Percentiles rank a stretch among this genome's conserved stretches.
Evolutionary conservation across 2,888 invertebrate species (phyloP).

Genomic region (Chymomyza amoena): DNA sequence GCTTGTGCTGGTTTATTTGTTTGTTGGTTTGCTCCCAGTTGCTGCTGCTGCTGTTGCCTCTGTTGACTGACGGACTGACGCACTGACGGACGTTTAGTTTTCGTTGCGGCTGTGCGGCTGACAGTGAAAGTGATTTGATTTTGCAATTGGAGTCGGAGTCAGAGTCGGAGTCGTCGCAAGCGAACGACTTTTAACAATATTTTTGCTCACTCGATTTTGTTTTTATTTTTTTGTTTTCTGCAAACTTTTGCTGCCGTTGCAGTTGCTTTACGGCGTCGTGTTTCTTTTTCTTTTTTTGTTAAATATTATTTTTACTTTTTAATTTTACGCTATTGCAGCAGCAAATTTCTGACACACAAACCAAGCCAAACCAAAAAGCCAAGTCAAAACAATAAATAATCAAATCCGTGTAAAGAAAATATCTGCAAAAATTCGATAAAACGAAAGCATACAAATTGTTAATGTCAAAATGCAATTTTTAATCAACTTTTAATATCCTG

Average conservation of each 20-base stretch:
- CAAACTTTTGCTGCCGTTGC: slow-evolving; percentile 25
- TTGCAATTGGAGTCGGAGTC: slow-evolving; percentile 64
- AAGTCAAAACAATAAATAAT: slow-evolving; percentile 36
- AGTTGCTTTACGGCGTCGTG: slow-evolving; percentile 7
- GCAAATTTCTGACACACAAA: not conserved
- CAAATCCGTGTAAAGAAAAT: slow-evolving; percentile 13
- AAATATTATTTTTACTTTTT: not conserved
- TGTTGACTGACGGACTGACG: slow-evolving; percentile 1
- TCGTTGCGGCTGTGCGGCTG: slow-evolving; percentile 49
- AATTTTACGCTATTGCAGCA: not conserved
- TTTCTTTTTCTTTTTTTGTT: not conserved
- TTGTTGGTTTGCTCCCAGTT: slow-evolving; percentile 14
- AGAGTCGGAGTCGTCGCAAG: slow-evolving; percentile 28
- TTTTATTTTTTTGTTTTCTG: slow-evolving; percentile 33
- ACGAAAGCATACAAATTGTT: slow-evolving; percentile 3
- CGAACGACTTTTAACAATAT: slow-evolving; percentile 50
- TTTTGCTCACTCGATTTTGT: slow-evolving; percentile 37
- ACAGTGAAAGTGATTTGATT: slow-evolving; percentile 77
- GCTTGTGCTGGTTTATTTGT: slow-evolving; percentile 10
- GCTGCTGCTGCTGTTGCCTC: slow-evolving; percentile 20
- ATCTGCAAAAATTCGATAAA: not conserved
- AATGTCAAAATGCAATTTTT: slow-evolving; percentile 1
- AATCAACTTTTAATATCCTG: not conserved
- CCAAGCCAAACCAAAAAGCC: slow-evolving; percentile 28
- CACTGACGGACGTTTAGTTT: not conserved